Evolutionary conservation across 2,797 vertebrate genomes (phyloP), one percentile per base, ranked within the genome.

Genomic region (Myiotriccus ornatus): DNA sequence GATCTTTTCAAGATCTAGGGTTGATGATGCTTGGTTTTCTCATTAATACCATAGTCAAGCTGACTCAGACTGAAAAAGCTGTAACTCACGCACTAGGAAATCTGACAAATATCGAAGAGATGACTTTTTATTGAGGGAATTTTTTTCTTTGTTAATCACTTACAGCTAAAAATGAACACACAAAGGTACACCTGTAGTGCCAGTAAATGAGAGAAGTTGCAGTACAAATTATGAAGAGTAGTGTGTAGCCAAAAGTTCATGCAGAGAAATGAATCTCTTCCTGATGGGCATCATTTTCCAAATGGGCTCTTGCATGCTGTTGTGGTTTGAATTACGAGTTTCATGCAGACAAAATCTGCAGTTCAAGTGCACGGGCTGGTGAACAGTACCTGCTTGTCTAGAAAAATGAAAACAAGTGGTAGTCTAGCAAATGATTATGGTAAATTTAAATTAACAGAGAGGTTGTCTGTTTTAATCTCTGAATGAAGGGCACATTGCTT

Each of bases 311-410:
- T 91, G 78, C 76, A 90, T 93, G 90, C 94, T 92, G 73, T 65
- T 93, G 87, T 76, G 63, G 47, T 90, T 93, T 97, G 92, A 96
- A 90, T 97, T 90, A 96, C 89, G 93, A 76, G 81, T 94, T 95
- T 90, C 92, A 92, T 64, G 92, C 75, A 87, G 93, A 93, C 67
- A 85, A 64, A 87, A 92, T 94, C 93, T 92, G 94, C 68, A 87
- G 68, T 91, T 91, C 91, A 93, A 95, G 67, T 90, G 77, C 84
- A 89, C 1, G 25, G 78, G 68, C 57, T 93, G 79, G 68, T 94
- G 95, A 96, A 89, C 89, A 95, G 90, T 94, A 96, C 89, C 71
- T 92, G 77, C 37, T 88, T 96, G 78, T 89, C 81, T 92, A 85
- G 81, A 95, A 91, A 94, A 94, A 93, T 78, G 64, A 87, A 96